Base-by-base conservation (phyloP, 2,797 vertebrate genomes). In the Naso thynnoides region DNA sequence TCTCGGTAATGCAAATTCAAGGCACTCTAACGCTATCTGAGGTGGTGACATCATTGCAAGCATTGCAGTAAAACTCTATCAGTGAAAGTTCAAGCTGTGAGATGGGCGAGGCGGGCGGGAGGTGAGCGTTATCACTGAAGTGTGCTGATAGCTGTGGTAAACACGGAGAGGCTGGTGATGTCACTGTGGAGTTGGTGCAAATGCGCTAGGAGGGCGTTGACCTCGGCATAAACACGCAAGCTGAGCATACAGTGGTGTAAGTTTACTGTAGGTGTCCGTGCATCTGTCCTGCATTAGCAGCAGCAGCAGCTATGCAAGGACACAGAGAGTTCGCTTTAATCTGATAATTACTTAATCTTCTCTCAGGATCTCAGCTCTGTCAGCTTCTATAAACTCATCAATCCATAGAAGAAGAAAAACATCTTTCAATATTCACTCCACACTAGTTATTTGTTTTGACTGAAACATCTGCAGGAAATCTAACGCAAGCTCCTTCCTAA, bases 401-500 rank as follows among this genome's bases (percentile, higher is more conserved):
- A 8, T 58, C 55, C 50, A 15, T 26, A 33, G n/a, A 69, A 62
- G 61, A 48, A 54, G 41, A 21, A 72, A 5, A 29, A 27, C 3
- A 2, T 41, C 42, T 68, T 73, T 72, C 44, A 78, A 41, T 78
- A 77, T 73, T 88, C 85, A 79, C 49, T 58, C 36, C 53, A 36
- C 69, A 68, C 24, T 48, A 80, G 66, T 57, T 73, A 83, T 81
- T 73, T 85, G 76, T 74, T 88, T 78, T 84, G 81, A 89, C 77
- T 83, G 78, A 82, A 85, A 84, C 82, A 89, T 87, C 84, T 88
- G 88, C 60, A 61, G 57, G 38, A 84, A 73, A 85, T 78, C 65
- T 23, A 82, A 45, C 13, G 56, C 23, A 16, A 79, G 67, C 71
- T 75, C 23, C 62, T 41, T 72, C 63, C 76, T 77, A 72, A 69